These are phyloP conservation scores for Hemitrygon akajei DNA, from an alignment of 2,797 vertebrate genomes.

Conservation along the genomic window DNA sequence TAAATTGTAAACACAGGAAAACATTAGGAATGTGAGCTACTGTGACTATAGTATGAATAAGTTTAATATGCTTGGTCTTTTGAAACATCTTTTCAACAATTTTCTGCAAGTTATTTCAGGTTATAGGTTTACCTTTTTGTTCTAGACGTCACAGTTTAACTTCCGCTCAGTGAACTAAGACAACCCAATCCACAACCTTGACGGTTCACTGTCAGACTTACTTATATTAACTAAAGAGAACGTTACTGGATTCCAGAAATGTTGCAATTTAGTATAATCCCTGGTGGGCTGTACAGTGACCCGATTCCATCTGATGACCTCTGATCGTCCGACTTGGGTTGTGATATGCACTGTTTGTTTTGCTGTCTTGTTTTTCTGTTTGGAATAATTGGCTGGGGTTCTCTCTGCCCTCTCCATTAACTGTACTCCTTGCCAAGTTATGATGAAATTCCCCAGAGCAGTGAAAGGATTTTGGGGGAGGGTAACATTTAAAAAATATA, in stretches of 20 bases:
- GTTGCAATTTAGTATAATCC: not conserved
- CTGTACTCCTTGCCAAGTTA: not conserved
- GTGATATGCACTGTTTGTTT: not conserved
- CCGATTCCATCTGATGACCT: no score
- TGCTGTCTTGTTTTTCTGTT: not conserved
- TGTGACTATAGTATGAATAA: slow-evolving; percentile 63
- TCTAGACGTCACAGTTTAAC: slow-evolving; percentile 61
- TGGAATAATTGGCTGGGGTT: not conserved
- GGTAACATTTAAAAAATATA: no score
- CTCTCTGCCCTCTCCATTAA: not conserved
- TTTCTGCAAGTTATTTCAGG: slow-evolving; percentile 75
- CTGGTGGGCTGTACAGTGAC: not conserved
- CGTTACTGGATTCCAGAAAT: not conserved
- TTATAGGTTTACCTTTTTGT: slow-evolving; percentile 63
- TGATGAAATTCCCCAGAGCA: not conserved
- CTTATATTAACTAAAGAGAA: not conserved
- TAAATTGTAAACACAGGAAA: slow-evolving; percentile 47
- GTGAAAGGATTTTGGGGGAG: no score
- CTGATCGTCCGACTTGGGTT: not conserved
- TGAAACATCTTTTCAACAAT: slow-evolving; percentile 61
- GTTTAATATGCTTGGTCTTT: slow-evolving; percentile 60
- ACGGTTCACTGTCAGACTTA: not conserved
- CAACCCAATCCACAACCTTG: slow-evolving; percentile 48
- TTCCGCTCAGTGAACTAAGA: slow-evolving; percentile 49
- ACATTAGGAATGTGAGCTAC: slow-evolving; percentile 54